Percentiles rank a stretch among this genome's conserved stretches.
Evolutionary conservation across 2,113 vertebrate genomes (phyloP).

Genomic region (Carassius gibelio): DNA sequence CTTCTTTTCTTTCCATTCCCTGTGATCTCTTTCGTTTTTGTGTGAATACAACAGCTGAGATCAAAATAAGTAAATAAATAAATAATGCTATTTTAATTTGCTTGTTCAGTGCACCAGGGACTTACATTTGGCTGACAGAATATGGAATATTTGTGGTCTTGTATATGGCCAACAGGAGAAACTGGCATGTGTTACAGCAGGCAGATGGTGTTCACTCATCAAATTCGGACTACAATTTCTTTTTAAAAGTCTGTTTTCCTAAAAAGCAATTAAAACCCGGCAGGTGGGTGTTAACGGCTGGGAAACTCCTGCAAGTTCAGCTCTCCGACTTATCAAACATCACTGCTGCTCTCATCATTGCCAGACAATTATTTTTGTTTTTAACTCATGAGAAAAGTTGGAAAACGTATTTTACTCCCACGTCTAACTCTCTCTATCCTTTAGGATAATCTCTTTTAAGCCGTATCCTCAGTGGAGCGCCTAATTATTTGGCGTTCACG

Average conservation of each 20-base stretch:
- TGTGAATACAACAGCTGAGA: not conserved
- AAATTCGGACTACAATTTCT: slow-evolving; percentile 33
- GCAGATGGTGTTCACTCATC: slow-evolving; percentile 58
- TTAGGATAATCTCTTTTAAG: slow-evolving; percentile 38
- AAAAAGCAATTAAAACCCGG: slow-evolving; percentile 59
- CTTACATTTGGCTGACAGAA: slow-evolving; percentile 18
- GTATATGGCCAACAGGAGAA: slow-evolving; percentile 26
- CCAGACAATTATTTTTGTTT: slow-evolving; percentile 44
- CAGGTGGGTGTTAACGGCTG: slow-evolving; percentile 55
- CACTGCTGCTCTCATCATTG: slow-evolving; percentile 30
- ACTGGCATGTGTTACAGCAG: slow-evolving; percentile 37
- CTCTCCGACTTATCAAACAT: slow-evolving; percentile 34
- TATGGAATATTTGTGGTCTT: slow-evolving; percentile 3
- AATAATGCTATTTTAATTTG: slow-evolving; percentile 29
- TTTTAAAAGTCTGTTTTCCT: slow-evolving; percentile 36
- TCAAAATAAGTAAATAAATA: not conserved
- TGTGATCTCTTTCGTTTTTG: not conserved
- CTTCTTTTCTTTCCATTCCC: not conserved
- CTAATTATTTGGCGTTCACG: not conserved
- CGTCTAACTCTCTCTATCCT: not conserved
- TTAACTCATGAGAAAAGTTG: slow-evolving; percentile 15
- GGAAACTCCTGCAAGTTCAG: slow-evolving; percentile 36
- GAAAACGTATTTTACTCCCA: slow-evolving; percentile 11
- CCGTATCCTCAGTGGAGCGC: slow-evolving; percentile 28
- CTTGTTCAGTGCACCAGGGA: slow-evolving; percentile 27